Base-by-base conservation (phyloP, 2,797 vertebrate species). In the Hafferia zeledoni region DNA sequence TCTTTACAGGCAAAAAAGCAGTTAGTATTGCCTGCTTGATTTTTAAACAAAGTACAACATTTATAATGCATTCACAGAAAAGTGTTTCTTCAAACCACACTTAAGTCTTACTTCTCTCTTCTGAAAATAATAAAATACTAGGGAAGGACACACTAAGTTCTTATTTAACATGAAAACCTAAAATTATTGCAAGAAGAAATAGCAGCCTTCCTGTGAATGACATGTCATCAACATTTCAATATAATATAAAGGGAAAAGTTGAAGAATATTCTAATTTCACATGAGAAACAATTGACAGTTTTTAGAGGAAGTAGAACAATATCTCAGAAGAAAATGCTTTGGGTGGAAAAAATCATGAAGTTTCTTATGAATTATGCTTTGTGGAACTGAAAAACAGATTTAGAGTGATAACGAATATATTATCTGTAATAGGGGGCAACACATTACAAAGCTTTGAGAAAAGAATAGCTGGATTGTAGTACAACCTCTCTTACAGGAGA, bases 211-310 rank as follows among this genome's bases (percentile, higher is more conserved):
- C 25, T 47, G 39, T 47, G 46, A 89, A 47, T 12, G 13, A 12
- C 60, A 56, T 41, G 78, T 63, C 74, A 90, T 91, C 65, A 83
- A 69, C 83, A 89, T 91, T 92, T 94, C 37, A 89, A 75, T 35
- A 70, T 23, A 59, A 79, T 27, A 74, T 46, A 74, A 89, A 68
- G 27, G 14, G 30, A 53, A 78, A 75, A 57, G 39, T n/a, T 57
- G 43, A 60, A 28, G 12, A 65, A 28, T 57, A 69, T 64, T 92
- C 94, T 75, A 71, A 94, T 83, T 87, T 87, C 71, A 70, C 37
- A 87, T 88, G 65, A 91, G 65, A 85, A 87, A 83, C 13, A 91
- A 94, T 83, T 65, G 49, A 87, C 41, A 78, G 37, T 39, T 80
- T 20, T 63, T 91, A 52, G 47, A 76, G 64, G 19, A 15, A 25